A percentile compares a stretch with the other conserved stretches of the same genome.
Evolutionary conservation across 2,113 vertebrate species (phyloP).

Genomic region (Tor tambroides): DNA sequence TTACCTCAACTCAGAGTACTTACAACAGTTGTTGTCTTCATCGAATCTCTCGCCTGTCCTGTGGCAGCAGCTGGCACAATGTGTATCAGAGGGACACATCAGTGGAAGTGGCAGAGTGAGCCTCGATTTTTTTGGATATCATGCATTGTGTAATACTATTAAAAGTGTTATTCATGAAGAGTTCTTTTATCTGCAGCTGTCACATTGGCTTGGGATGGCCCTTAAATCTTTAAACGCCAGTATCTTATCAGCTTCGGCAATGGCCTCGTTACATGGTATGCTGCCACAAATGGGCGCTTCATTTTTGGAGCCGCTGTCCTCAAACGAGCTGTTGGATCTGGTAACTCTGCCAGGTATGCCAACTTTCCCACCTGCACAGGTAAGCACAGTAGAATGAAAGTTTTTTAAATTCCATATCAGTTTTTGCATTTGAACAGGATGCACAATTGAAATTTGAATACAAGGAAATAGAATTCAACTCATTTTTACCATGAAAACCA

Average conservation of each 20-base stretch:
- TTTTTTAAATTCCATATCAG: not conserved
- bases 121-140: not conserved
- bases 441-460: not conserved
- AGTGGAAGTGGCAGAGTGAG: slow-evolving; percentile 81
- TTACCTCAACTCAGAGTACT: slow-evolving; percentile 82
- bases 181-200: slow-evolving; percentile 5
- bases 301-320: slow-evolving; percentile 78
- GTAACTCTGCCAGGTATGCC: slow-evolving; percentile 74
- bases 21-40: slow-evolving; percentile 76
- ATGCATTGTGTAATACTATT: not conserved
- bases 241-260: slow-evolving; percentile 67
- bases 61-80: slow-evolving; percentile 81
- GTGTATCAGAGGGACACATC: slow-evolving; percentile 79
- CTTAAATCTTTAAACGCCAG: slow-evolving; percentile 75
- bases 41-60: slow-evolving; percentile 71
- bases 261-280: slow-evolving; percentile 76
- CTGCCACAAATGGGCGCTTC: slow-evolving; percentile 81
- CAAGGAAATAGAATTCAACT: not conserved
- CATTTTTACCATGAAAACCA: not conserved
- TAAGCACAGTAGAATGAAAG: slow-evolving; percentile 54
- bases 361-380: slow-evolving; percentile 81
- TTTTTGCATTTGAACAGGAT: not conserved
- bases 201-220: slow-evolving; percentile 73
- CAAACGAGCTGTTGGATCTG: slow-evolving; percentile 75
- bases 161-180: not conserved